Evolutionary conservation across 1,140 invertebrate genomes (phyloP).

Genomic region (Aphelenchoides fujianensis): DNA sequence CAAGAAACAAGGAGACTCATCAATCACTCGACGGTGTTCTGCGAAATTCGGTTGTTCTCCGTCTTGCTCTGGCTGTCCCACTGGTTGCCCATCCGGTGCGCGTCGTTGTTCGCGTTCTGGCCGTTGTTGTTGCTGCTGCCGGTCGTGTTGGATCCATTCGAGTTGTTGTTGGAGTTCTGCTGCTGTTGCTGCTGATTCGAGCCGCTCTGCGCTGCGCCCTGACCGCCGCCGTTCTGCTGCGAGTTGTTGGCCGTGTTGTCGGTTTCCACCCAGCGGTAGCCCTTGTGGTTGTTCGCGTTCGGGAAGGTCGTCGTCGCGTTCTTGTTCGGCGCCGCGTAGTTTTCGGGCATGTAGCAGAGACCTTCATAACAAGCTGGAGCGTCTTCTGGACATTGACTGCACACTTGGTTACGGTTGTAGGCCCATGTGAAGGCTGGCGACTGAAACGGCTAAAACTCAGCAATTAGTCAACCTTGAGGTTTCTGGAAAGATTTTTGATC

Average conservation of each 20-base stretch:
- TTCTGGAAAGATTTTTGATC: neutral
- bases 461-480: constrained; percentile 6
- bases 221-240: neutral
- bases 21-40: constrained; percentile 3
- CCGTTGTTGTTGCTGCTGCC: neutral
- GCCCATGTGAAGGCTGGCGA: constrained; percentile 62
- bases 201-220: too few relatives aligned
- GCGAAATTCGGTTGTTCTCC: neutral
- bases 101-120: neutral
- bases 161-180: neutral
- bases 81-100: neutral
- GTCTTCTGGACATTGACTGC: constrained; percentile 56
- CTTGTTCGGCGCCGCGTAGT: constrained; percentile 23
- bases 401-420: constrained; percentile 36
- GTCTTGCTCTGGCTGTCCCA: constrained; percentile 3
- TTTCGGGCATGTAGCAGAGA: constrained; percentile 57
- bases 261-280: neutral
- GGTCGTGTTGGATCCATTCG: neutral
- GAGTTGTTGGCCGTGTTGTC: neutral
- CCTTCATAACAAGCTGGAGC: constrained; percentile 61
- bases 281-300: neutral
- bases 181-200: neutral
- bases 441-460: constrained; percentile 39
- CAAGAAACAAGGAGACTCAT: neutral
- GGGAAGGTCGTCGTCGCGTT: neutral